These are phyloP conservation scores for Hypothenemus hampei DNA, from an alignment of 1,140 invertebrate genomes.

Conservation along the genomic window DNA sequence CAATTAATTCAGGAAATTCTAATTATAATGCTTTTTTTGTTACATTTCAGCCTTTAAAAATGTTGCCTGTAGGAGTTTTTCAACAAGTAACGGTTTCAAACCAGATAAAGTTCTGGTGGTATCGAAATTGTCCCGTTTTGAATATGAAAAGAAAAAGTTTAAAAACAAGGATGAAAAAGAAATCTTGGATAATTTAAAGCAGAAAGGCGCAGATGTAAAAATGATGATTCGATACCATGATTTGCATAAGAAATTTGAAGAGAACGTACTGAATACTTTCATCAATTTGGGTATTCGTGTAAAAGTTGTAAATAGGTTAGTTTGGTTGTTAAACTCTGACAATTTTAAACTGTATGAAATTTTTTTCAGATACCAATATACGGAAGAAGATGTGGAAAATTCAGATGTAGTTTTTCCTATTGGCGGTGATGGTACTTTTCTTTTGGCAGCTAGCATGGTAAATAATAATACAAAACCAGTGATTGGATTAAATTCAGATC, in stretches of 20 bases:
- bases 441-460: conserved; percentile 87
- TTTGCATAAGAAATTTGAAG: conserved; percentile 72
- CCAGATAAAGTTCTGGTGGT: conserved; percentile 69
- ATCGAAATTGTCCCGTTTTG: conserved; percentile 82
- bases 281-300: conserved; percentile 71
- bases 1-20: neutral
- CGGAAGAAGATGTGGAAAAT: conserved; percentile 76
- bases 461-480: conserved; percentile 74
- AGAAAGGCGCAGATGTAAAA: conserved; percentile 79
- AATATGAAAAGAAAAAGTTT: conserved; percentile 75
- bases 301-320: conserved; percentile 72
- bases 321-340: conserved; percentile 4
- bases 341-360: conserved; percentile 19
- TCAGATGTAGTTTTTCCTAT: conserved; percentile 92
- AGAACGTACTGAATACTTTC: conserved; percentile 61
- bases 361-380: conserved; percentile 48
- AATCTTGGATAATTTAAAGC: conserved; percentile 63
- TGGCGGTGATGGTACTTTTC: conserved; percentile 97
- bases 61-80: conserved; percentile 16
- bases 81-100: conserved; percentile 28
- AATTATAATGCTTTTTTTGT: neutral
- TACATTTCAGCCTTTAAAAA: conserved; percentile 31
- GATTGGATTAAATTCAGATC: conserved; percentile 98
- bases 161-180: conserved; percentile 62
- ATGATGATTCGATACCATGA: conserved; percentile 69